phyloP scores from a whole-genome alignment of 2,888 invertebrate genomes.

The Iselma pallidipennis region DNA sequence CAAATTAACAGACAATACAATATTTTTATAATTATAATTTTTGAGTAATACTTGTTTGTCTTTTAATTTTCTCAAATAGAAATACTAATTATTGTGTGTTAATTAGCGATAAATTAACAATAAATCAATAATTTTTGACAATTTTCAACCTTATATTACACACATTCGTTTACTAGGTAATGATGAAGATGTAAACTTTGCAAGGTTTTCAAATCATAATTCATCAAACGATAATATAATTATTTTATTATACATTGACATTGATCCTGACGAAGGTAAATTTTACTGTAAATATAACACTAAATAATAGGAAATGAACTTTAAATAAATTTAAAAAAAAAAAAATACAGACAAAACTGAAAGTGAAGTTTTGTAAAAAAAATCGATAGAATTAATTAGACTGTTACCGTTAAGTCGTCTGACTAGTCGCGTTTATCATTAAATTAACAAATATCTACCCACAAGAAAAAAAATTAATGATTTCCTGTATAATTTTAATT shows the following conservation, averaged over 20 bases:
- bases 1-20: background rate
- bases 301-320: no score
- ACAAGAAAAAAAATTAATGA: no score
- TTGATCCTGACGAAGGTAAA: constrained; percentile 27
- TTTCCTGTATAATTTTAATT: background rate
- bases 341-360: background rate
- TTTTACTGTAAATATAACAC: background rate
- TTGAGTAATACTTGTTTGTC: no score
- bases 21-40: no score
- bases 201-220: constrained; percentile 4
- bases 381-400: background rate
- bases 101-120: no score
- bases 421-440: no score
- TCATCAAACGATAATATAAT: constrained; percentile 14
- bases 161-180: background rate
- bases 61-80: no score
- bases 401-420: background rate
- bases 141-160: no score
- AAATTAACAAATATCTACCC: no score
- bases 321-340: background rate
- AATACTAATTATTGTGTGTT: no score
- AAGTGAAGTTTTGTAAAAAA: background rate
- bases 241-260: constrained; percentile 27
- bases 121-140: no score
- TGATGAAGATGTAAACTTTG: constrained; percentile 10